These are phyloP conservation scores for Mongoloraphidia duomilia DNA, from an alignment of 2,888 invertebrate species.

Conservation along the genomic window DNA sequence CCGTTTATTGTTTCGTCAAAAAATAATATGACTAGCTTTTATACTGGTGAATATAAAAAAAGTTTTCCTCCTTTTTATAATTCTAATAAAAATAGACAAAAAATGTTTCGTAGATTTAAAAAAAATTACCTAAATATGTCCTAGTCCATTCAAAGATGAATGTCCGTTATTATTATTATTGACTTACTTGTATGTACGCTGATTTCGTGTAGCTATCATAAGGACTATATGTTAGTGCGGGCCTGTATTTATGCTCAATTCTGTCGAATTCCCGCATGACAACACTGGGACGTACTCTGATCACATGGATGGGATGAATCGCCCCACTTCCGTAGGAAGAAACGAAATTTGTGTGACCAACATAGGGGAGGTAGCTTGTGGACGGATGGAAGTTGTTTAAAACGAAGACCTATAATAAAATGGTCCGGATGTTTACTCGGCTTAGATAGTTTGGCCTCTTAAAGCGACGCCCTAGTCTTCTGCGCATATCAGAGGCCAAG, in stretches of 20 bases:
- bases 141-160: neutral
- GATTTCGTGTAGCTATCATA: constrained; percentile 68
- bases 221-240: constrained; percentile 45
- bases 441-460: too few species aligned
- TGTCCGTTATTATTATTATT: constrained; percentile 6
- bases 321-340: too few species aligned
- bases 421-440: too few species aligned
- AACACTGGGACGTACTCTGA: constrained; percentile 49
- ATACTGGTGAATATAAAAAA: too few species aligned
- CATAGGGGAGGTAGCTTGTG: constrained; percentile 26
- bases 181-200: constrained; percentile 54
- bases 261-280: constrained; percentile 53
- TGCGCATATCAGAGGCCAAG: too few species aligned
- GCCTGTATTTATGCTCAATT: constrained; percentile 49
- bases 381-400: too few species aligned
- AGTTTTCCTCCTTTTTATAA: too few species aligned
- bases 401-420: too few species aligned
- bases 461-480: too few species aligned
- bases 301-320: constrained; percentile 22
- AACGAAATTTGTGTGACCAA: constrained; percentile 17
- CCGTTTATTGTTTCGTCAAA: constrained; percentile 7
- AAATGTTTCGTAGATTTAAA: too few species aligned
- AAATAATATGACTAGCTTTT: constrained; percentile 3
- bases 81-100: too few species aligned
- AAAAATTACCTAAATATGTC: too few species aligned